phyloP scores from a whole-genome alignment of 2,888 invertebrate genomes.

The Calliopum simillimum region DNA sequence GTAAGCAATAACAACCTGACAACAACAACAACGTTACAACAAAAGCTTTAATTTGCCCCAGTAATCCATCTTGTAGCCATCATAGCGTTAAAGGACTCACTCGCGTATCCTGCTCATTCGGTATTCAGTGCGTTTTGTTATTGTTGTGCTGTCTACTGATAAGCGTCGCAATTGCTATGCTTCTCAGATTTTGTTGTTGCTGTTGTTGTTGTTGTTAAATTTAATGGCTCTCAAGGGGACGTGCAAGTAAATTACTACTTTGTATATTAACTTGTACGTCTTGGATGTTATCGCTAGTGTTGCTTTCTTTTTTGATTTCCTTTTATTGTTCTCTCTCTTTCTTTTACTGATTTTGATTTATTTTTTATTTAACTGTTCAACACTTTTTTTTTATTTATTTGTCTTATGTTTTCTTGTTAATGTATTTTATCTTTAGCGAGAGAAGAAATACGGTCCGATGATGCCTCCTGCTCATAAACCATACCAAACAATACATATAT shows the following conservation, averaged over 20 bases:
- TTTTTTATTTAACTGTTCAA: neutral
- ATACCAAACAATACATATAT: too few species aligned
- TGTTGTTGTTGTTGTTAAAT: slow-evolving; percentile 57
- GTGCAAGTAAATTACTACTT: slow-evolving; percentile 44
- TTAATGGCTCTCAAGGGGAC: slow-evolving; percentile 46
- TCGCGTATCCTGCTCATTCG: slow-evolving; percentile 20
- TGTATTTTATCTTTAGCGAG: neutral
- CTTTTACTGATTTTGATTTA: slow-evolving; percentile 8
- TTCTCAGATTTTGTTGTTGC: slow-evolving; percentile 44
- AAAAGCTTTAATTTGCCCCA: too few species aligned
- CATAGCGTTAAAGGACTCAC: slow-evolving; percentile 18
- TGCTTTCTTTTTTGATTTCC: slow-evolving; percentile 9
- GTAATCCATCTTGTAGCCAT: slow-evolving; percentile 35
- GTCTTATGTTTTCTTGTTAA: neutral
- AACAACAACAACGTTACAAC: too few species aligned
- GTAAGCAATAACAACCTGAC: too few species aligned
- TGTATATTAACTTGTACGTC: slow-evolving; percentile 37
- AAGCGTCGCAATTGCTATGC: slow-evolving; percentile 40
- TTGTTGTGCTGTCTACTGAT: slow-evolving; percentile 27
- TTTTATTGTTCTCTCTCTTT: neutral
- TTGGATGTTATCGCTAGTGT: slow-evolving; percentile 2
- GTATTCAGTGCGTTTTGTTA: slow-evolving; percentile 26
- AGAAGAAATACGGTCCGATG: too few species aligned
- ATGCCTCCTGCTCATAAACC: too few species aligned
- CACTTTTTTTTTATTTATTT: neutral